These are phyloP conservation scores for Loripinus fragilis DNA, from an alignment of 2,888 invertebrate genomes.

Conservation along the genomic window DNA sequence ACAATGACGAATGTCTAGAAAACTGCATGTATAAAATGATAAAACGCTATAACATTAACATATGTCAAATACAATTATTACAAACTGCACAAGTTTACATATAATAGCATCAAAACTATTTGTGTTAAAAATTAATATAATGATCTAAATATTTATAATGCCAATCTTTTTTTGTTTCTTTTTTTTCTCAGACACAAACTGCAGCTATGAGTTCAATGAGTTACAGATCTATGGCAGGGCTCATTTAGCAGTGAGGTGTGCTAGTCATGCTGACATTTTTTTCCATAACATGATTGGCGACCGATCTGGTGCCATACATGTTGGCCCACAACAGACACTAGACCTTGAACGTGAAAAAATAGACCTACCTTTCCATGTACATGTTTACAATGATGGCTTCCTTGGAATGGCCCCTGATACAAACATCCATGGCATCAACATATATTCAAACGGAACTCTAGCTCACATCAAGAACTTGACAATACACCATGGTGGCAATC, in stretches of 20 bases:
- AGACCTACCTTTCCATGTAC: conserved; percentile 74
- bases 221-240: conserved; percentile 74
- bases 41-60: too few relatives aligned
- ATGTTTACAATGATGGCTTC: conserved; percentile 70
- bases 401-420: conserved; percentile 74
- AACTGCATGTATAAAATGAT: too few relatives aligned
- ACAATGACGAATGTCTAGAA: too few relatives aligned
- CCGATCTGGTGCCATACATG: conserved; percentile 71
- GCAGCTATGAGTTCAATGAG: conserved; percentile 69
- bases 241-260: conserved; percentile 71
- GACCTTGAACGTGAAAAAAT: conserved; percentile 64
- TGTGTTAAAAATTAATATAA: too few relatives aligned
- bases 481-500: conserved; percentile 68
- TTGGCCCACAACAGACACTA: conserved; percentile 70
- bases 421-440: conserved; percentile 68
- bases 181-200: not conserved
- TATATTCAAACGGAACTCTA: conserved; percentile 71
- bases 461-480: conserved; percentile 71
- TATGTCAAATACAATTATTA: too few relatives aligned
- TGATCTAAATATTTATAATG: too few relatives aligned
- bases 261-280: conserved; percentile 58
- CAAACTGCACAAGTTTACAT: too few relatives aligned
- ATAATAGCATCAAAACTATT: too few relatives aligned
- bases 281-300: conserved; percentile 77
- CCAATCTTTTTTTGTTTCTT: too few relatives aligned